These are phyloP conservation scores for Antitype chi DNA, from an alignment of 2,888 invertebrate genomes.

Conservation along the genomic window DNA sequence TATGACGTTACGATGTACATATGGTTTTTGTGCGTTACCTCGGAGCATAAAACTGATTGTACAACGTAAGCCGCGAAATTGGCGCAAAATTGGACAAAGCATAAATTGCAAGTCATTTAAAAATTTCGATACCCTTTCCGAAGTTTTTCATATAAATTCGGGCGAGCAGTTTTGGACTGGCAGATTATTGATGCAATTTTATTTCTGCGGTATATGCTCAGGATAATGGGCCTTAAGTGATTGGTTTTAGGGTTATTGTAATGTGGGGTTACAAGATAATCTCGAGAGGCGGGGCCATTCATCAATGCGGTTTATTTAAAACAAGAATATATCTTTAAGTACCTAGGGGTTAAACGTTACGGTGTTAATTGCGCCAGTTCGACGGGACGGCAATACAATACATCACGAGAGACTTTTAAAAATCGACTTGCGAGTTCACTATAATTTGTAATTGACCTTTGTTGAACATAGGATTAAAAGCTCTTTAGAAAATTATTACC, in stretches of 20 bases:
- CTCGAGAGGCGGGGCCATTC: constrained; percentile 68
- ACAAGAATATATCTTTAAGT: constrained; percentile 75
- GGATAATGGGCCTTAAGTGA: constrained; percentile 65
- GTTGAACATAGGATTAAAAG: constrained; percentile 38
- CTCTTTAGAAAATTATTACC: constrained; percentile 35
- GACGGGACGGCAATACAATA: constrained; percentile 64
- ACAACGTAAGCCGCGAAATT: constrained; percentile 81
- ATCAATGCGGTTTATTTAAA: constrained; percentile 78
- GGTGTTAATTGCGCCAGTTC: constrained; percentile 70
- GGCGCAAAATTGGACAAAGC: constrained; percentile 84
- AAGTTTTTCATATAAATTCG: constrained; percentile 56
- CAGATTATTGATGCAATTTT: constrained; percentile 61
- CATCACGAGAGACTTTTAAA: constrained; percentile 70
- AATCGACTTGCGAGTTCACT: constrained; percentile 59
- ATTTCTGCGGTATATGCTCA: constrained; percentile 51
- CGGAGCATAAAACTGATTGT: constrained; percentile 66
- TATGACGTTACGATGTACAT: constrained; percentile 76
- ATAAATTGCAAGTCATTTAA: constrained; percentile 83
- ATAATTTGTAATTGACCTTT: constrained; percentile 71
- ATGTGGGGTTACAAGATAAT: constrained; percentile 62
- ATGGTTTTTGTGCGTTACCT: constrained; percentile 76
- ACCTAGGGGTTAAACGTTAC: constrained; percentile 59
- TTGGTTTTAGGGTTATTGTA: constrained; percentile 59
- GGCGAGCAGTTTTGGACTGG: constrained; percentile 43
- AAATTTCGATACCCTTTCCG: constrained; percentile 61